These are phyloP conservation scores for Sesamia inferens DNA, from an alignment of 2,888 invertebrate species.

Conservation along the genomic window DNA sequence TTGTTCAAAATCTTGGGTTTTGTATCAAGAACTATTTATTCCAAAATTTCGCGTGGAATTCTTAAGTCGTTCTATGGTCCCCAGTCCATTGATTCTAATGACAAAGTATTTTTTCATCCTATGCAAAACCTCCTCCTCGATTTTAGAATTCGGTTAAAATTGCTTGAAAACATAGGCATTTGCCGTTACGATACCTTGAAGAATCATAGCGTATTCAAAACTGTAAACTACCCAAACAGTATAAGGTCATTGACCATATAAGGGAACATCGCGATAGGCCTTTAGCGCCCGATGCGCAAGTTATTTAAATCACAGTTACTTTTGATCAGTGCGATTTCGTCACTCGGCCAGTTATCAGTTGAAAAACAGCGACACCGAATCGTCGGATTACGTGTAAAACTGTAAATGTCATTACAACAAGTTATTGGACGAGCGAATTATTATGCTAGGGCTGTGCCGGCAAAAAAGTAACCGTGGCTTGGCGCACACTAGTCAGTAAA, in stretches of 20 bases:
- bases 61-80: background rate
- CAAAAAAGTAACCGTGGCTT: too few relatives aligned
- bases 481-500: too few relatives aligned
- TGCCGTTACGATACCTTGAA: conserved; percentile 2
- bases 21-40: background rate
- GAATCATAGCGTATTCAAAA: conserved; percentile 6
- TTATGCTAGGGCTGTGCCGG: conserved; percentile 51
- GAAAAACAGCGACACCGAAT: conserved; percentile 57
- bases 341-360: conserved; percentile 50
- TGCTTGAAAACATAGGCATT: background rate
- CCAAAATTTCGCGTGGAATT: background rate
- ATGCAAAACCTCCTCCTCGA: background rate
- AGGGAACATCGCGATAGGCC: conserved; percentile 43
- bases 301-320: conserved; percentile 59
- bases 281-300: conserved; percentile 36
- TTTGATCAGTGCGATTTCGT: conserved; percentile 59
- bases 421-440: conserved; percentile 57
- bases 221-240: conserved; percentile 15
- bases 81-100: background rate
- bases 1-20: background rate
- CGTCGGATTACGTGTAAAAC: conserved; percentile 65
- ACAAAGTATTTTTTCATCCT: background rate
- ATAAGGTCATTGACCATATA: conserved; percentile 50
- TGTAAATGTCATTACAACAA: conserved; percentile 68
- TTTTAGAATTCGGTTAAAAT: background rate